Percentiles rank a stretch among this genome's conserved stretches.
Evolutionary conservation across 2,113 vertebrate genomes (phyloP).

Genomic region (Cyanoliseus patagonus): DNA sequence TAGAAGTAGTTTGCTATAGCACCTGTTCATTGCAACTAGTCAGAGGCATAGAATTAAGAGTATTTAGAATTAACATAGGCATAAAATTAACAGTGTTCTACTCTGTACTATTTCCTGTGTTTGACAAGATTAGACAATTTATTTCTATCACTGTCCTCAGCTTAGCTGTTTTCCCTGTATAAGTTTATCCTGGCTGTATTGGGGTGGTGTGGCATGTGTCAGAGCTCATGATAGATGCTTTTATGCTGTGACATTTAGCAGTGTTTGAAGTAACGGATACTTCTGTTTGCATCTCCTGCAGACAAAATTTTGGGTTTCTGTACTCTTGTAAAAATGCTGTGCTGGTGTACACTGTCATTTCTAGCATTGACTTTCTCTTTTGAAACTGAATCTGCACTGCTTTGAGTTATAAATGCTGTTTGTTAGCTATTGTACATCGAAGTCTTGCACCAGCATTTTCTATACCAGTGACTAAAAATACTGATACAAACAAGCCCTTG

Average conservation of each 20-base stretch:
- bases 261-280: not conserved
- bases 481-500: not conserved
- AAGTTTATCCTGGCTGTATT: not conserved
- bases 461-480: not conserved
- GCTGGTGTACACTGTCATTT: not conserved
- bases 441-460: not conserved
- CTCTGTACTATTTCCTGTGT: not conserved
- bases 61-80: not conserved
- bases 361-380: not conserved
- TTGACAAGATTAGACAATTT: not conserved
- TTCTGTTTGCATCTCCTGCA: not conserved
- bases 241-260: not conserved
- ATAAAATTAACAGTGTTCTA: not conserved
- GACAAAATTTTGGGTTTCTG: not conserved
- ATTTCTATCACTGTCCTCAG: not conserved
- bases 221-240: not conserved
- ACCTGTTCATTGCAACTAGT: not conserved
- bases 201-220: not conserved
- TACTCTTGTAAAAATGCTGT: not conserved
- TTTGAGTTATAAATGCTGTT: not conserved
- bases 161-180: not conserved
- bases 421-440: rapidly evolving
- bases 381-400: not conserved
- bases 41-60: not conserved
- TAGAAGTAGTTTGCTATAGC: not conserved